Base-by-base conservation (phyloP, 2,888 invertebrate genomes). In the Candidula unifasciata region DNA sequence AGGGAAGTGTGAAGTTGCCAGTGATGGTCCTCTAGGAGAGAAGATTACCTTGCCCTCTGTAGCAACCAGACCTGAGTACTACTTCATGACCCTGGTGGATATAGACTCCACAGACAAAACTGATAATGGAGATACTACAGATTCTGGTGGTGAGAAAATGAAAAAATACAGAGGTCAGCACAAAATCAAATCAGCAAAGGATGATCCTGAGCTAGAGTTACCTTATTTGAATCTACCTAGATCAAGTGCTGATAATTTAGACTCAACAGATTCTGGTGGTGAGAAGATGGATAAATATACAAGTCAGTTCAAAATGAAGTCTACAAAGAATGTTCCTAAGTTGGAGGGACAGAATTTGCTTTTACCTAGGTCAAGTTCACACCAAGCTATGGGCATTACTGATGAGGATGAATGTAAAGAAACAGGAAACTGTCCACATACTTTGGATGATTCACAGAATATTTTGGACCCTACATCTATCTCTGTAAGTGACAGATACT, bases 51-150 rank as follows among this genome's bases (percentile, higher is more conserved):
- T 83, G 0, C 83, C 86, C 16, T 66, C 82, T 13, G 79, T 74
- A 30, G 71, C 66, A 1, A 69, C 76, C 27, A 76, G 73, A n/a
- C 76, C 77, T 13, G 80, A 79, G 33, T 88, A 88, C 82, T 88
- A 88, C 80, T 80, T 78, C 76, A 88, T 87, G 87, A 87, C 87
- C 27, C 77, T 76, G 52, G 86, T 87, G 13, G 88, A 88, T 33
- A 81, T 87, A 21, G 88, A 89, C 80, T 89, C 89, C 57, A 88
- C 89, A 18, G 89, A 88, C 71, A 88, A 87, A 81, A 86, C 86
- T 24, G 89, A 89, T 66, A 83, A 80, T 21, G 85, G 84, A 52
- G 80, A 82, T 71, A 83, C 82, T 5, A 83, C 85, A n/a, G 85
- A 83, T 54, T 77, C 83, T 27, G 44, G 82, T 54, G 52, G 33